Base-by-base conservation (phyloP, 2,797 vertebrate genomes). In the Chromis chromis region DNA sequence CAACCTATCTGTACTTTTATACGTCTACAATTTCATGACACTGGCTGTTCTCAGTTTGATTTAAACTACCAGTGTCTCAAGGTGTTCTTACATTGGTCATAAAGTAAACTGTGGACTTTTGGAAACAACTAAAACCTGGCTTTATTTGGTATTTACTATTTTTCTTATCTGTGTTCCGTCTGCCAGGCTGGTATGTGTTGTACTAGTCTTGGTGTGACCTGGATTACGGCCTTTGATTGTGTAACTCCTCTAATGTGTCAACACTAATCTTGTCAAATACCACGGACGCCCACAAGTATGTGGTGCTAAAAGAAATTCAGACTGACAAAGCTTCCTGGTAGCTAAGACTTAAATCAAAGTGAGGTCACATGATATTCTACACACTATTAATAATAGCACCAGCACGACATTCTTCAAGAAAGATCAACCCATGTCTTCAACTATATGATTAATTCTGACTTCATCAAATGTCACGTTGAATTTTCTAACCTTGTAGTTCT, bases 401-500 rank as follows among this genome's bases (percentile, higher is more conserved):
- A 71, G 28, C n/a, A 28, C 17, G 10, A 24, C 2, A 8, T 50
- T 64, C n/a, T 24, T 9, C 0, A 50, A 25, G 22, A 76, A 55
- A 65, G 1, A n/a, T 13, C 16, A 50, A 28, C 7, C 44, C 22
- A n/a, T 13, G 2, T 50, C 13, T 68, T 63, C 39, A 73, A 39
- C 27, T 28, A 40, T 14, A 53, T 44, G 24, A 59, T 60, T 79
- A 6, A 56, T 71, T 69, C 46, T 1, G 17, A 80, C 46, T 52
- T 60, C 31, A 63, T 24, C 9, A 74, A 60, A 70, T 66, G 48
- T 66, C 81, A 86, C 13, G 36, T 36, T 66, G 67, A 44, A 66
- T 22, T 75, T 25, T 12, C 13, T 17, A 49, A 31, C 5, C 3
- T 57, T 49, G 21, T 13, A 48, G 3, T 54, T 56, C 10, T 22